Percentiles rank a stretch among this genome's conserved stretches.
Conservation (phyloP, 2,888 invertebrate species). For the Onchidella celtica region DNA sequence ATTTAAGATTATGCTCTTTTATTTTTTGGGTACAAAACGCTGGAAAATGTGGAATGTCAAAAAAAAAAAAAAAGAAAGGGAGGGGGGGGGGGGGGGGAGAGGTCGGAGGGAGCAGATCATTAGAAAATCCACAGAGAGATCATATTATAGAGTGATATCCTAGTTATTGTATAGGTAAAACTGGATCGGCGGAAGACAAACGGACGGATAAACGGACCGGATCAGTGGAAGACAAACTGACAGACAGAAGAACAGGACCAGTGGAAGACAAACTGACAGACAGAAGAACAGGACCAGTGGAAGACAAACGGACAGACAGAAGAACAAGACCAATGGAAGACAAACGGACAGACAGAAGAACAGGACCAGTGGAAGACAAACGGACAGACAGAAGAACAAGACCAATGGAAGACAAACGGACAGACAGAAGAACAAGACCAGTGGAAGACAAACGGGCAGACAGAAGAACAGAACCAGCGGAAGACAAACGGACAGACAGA, state of each 20-base stretch:
- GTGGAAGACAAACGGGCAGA: background rate
- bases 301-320: background rate
- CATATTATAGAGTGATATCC: too few species aligned
- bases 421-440: background rate
- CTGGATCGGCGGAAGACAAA: background rate
- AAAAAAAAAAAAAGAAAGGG: background rate
- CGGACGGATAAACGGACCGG: background rate
- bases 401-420: background rate
- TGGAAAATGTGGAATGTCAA: background rate
- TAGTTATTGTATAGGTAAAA: too few species aligned
- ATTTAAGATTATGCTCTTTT: too few species aligned
- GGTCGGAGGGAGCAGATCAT: background rate
- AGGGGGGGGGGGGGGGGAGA: background rate
- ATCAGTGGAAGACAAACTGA: conserved; percentile 15
- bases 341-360: background rate
- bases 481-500: background rate
- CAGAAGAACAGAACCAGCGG: background rate
- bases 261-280: too few species aligned
- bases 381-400: background rate
- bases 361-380: background rate
- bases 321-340: background rate
- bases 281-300: background rate
- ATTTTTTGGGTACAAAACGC: too few species aligned
- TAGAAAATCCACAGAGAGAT: too few species aligned
- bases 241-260: conserved; percentile 23